Base-by-base conservation (phyloP, 2,797 vertebrate genomes). In the Rachycentron canadum region DNA sequence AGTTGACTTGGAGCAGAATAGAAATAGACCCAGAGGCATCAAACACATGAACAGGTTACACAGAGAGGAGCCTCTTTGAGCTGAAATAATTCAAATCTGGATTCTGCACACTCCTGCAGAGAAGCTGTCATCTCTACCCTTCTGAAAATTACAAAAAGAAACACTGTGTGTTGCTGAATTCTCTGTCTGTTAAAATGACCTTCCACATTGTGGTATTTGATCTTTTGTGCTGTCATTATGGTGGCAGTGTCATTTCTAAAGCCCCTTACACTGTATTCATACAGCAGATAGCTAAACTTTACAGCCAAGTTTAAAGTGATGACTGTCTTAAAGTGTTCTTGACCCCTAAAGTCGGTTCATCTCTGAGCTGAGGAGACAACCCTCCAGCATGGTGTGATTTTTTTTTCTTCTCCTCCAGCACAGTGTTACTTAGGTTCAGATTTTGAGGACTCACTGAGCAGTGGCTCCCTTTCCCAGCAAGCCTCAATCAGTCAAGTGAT, bases 1-100 rank as follows among this genome's bases (percentile, higher is more conserved):
- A 79, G n/a, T 19, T 79, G 41, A 77, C 38, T 72, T 52, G 56
- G 28, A 59, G 32, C 59, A 68, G 28, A 58, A 21, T 5, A 40
- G 17, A 64, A 17, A 16, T 10, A 52, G 30, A 28, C 26, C 26
- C 13, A 50, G 26, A 60, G 26, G 25, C 50, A 59, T 69, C 4
- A 70, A 55, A 58, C 36, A 5, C 41, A 26, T 34, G 30, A 17
- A 40, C 17, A 23, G 58, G 40, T 14, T 49, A 25, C 53, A 69
- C 7, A 17, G 5, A 64, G 14, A 40, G 14, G 3, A 56, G 11
- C 7, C 2, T 57, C 21, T 19, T 23, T 50, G 30, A 13, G 26
- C 36, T 52, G 41, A 41, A 52, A 19, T 56, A 6, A 43, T 36
- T 21, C 1, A 66, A 1, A 49, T 50, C 13, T 49, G 7, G 30